Percentiles rank a stretch among this genome's conserved stretches.
phyloP scores from a whole-genome alignment of 2,888 invertebrate species.

The Cephus pygmeus region DNA sequence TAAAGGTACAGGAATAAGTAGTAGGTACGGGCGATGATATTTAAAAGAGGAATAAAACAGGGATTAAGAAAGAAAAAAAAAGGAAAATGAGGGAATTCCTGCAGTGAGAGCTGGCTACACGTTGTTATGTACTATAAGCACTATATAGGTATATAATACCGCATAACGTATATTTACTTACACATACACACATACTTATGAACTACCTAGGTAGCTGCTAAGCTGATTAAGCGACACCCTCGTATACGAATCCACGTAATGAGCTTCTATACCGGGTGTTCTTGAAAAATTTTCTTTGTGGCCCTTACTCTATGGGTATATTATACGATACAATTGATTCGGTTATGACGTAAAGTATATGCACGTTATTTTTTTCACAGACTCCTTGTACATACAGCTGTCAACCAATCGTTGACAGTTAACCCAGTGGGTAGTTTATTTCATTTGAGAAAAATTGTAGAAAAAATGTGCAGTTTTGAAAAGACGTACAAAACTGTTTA shows the following conservation, averaged over 20 bases:
- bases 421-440: background rate
- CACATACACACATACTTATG: constrained; percentile 2
- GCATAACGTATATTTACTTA: constrained; percentile 2
- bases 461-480: background rate
- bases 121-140: background rate
- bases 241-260: constrained; percentile 35
- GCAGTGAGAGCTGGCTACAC: background rate
- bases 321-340: background rate
- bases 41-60: background rate
- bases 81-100: background rate
- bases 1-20: background rate
- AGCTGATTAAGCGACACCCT: constrained; percentile 41
- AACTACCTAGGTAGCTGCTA: constrained; percentile 33
- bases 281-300: background rate
- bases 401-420: background rate
- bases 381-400: background rate
- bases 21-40: background rate
- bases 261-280: constrained; percentile 34
- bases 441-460: background rate
- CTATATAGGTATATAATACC: background rate
- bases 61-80: background rate
- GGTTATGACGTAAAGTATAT: background rate
- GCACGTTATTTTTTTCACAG: background rate
- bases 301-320: background rate
- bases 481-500: background rate